These are phyloP conservation scores for Lasius fuliginosus DNA, from an alignment of 2,888 invertebrate genomes.

Conservation along the genomic window DNA sequence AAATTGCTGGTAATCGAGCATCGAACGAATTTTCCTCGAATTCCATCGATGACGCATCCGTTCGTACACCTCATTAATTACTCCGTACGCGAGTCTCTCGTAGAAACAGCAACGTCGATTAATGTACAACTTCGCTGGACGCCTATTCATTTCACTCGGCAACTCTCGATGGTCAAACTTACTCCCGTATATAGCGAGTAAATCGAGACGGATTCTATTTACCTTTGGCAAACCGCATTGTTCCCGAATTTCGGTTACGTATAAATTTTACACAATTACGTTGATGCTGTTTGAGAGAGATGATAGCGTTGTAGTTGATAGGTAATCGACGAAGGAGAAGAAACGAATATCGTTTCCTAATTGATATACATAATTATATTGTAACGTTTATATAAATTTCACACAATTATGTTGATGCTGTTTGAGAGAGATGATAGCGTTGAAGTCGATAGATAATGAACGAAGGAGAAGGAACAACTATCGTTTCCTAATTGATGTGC, in stretches of 20 bases:
- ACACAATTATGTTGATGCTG: constrained; percentile 29
- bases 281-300: constrained; percentile 19
- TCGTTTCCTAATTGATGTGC: neutral
- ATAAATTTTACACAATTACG: constrained; percentile 43
- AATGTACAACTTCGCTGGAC: constrained; percentile 23
- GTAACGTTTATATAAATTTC: constrained; percentile 12
- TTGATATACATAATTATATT: neutral
- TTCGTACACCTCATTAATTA: constrained; percentile 13
- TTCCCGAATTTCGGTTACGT: neutral
- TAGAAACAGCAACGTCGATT: neutral
- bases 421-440: constrained; percentile 1
- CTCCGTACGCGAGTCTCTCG: constrained; percentile 11
- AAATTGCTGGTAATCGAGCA: constrained; percentile 7
- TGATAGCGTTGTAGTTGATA: neutral
- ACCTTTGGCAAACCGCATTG: constrained; percentile 43
- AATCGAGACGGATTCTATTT: constrained; percentile 49
- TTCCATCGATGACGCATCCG: neutral
- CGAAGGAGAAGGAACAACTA: neutral
- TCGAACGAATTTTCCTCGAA: constrained; percentile 23
- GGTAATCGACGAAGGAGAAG: neutral
- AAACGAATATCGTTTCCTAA: neutral
- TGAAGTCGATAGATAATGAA: neutral
- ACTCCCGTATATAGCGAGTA: constrained; percentile 23
- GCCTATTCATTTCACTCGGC: constrained; percentile 46
- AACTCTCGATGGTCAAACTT: constrained; percentile 17